Conservation (phyloP, 2,113 vertebrate species). For the Ursus arctos region DNA sequence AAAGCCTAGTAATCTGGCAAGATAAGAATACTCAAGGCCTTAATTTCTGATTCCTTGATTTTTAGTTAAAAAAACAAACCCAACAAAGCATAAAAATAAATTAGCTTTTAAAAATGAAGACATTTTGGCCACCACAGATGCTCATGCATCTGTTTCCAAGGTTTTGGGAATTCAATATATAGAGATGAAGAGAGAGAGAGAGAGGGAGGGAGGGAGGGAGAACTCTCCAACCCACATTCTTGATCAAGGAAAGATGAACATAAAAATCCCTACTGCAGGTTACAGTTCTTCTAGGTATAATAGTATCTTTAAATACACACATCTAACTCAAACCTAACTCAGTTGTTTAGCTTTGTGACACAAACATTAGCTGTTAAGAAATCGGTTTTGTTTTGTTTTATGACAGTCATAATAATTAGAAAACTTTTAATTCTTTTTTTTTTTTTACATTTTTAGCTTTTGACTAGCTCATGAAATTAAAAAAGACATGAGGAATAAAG, state of each 20-base stretch:
- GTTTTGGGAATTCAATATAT: background rate
- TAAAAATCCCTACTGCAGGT: background rate
- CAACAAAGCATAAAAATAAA: background rate
- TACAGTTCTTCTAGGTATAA: background rate
- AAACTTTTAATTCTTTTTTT: background rate
- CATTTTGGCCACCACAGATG: background rate
- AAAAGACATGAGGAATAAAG: background rate
- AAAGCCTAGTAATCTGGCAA: background rate
- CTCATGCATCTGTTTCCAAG: background rate
- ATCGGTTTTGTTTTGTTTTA: background rate
- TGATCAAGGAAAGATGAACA: background rate
- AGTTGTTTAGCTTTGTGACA: background rate
- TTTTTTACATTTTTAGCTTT: constrained; percentile 21
- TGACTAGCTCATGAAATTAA: background rate
- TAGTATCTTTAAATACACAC: background rate
- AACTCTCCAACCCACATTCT: background rate
- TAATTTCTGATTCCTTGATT: background rate
- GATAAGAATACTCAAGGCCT: background rate
- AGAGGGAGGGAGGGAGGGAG: background rate
- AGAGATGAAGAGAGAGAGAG: background rate
- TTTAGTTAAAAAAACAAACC: background rate
- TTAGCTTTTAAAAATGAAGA: background rate
- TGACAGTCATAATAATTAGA: background rate
- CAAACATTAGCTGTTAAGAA: background rate
- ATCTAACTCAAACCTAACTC: background rate